These are phyloP conservation scores for Elymnias hypermnestra DNA, from an alignment of 1,140 invertebrate genomes.

Conservation along the genomic window DNA sequence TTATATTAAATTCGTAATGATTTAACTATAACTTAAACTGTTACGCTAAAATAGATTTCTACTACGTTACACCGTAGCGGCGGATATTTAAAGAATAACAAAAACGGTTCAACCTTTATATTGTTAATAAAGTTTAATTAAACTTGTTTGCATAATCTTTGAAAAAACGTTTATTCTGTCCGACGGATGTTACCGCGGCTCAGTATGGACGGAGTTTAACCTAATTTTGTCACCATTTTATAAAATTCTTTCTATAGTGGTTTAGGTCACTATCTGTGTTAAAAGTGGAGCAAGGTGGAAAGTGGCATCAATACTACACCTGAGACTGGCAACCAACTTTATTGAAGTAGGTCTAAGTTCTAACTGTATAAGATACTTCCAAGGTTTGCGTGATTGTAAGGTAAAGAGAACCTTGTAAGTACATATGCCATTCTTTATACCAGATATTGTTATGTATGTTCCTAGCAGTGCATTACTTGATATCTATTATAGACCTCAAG, in stretches of 20 bases:
- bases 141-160: constrained; percentile 10
- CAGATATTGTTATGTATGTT: too few relatives aligned
- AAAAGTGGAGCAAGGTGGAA: constrained; percentile 19
- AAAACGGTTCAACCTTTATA: too few relatives aligned
- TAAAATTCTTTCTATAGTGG: constrained; percentile 15
- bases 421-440: too few relatives aligned
- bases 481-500: too few relatives aligned
- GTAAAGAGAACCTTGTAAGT: too few relatives aligned
- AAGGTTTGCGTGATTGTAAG: neutral
- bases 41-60: too few relatives aligned
- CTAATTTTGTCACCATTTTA: constrained; percentile 20
- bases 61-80: too few relatives aligned
- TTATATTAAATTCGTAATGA: too few relatives aligned
- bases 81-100: too few relatives aligned
- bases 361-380: neutral
- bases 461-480: too few relatives aligned
- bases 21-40: too few relatives aligned
- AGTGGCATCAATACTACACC: constrained; percentile 11
- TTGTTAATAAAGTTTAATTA: neutral
- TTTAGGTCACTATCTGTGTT: constrained; percentile 20
- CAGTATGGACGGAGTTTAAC: constrained; percentile 18
- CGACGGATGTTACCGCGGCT: constrained; percentile 19
- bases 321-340: constrained; percentile 8
- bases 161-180: constrained; percentile 15
- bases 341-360: neutral